A percentile compares a stretch with the other conserved stretches of the same genome.
Evolutionary conservation across 2,888 invertebrate genomes (phyloP).

Genomic region (Sympetrum striolatum): DNA sequence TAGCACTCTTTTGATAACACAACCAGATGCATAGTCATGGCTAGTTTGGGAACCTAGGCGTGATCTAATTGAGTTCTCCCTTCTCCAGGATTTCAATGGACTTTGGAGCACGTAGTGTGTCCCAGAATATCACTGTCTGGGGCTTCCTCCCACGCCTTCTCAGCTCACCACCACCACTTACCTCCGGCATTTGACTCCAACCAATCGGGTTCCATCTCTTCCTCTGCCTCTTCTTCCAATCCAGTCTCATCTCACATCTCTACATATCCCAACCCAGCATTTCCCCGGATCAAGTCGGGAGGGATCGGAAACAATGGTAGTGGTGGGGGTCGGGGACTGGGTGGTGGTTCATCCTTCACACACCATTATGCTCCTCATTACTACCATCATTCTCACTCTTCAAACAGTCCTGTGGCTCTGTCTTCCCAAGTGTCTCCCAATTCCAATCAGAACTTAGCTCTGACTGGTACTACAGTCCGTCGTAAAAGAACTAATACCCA

Average conservation of each 20-base stretch:
- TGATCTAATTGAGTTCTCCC: slow-evolving; percentile 48
- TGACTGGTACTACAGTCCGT: slow-evolving; percentile 62
- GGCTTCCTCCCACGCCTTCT: slow-evolving; percentile 43
- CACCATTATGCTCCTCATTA: slow-evolving; percentile 41
- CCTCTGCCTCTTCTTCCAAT: slow-evolving; percentile 42
- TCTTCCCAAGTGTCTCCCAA: slow-evolving; percentile 57
- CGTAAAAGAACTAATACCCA: slow-evolving; percentile 81
- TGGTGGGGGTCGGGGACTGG: slow-evolving; percentile 39
- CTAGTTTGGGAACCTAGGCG: slow-evolving; percentile 37
- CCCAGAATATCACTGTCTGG: slow-evolving; percentile 43
- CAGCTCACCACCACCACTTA: slow-evolving; percentile 43
- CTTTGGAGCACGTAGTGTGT: slow-evolving; percentile 70
- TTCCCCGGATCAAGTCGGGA: slow-evolving; percentile 38
- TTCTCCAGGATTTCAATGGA: slow-evolving; percentile 84
- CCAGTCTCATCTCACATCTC: slow-evolving; percentile 43
- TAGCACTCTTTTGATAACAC: background rate
- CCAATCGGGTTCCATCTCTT: slow-evolving; percentile 37
- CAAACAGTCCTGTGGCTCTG: slow-evolving; percentile 53
- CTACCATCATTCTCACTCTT: slow-evolving; percentile 46
- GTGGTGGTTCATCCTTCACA: slow-evolving; percentile 35
- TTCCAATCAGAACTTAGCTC: slow-evolving; percentile 59
- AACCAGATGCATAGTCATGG: slow-evolving; percentile 15
- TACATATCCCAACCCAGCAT: slow-evolving; percentile 40
- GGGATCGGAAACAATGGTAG: slow-evolving; percentile 40
- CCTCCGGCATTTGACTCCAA: slow-evolving; percentile 43